Base-by-base conservation (phyloP, 2,113 vertebrate genomes). In the Cairina moschata region DNA sequence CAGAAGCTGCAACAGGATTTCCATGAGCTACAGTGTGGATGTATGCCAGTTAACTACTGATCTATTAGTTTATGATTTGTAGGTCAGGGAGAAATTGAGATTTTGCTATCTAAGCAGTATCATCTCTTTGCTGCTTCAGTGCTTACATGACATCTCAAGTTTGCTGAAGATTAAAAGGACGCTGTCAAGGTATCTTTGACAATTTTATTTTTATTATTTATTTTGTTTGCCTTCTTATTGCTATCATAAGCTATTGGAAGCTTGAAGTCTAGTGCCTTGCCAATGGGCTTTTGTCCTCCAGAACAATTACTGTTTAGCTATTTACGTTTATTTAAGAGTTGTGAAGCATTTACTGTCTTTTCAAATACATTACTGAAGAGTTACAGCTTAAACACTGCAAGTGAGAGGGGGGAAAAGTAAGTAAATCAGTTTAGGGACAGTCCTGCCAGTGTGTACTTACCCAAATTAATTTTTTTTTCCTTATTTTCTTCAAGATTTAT, bases 141-240 rank as follows among this genome's bases (percentile, higher is more conserved):
- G 86, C 94, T 93, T 90, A 62, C 17, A 6, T 95, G 91, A 88
- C 59, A 78, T 85, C 75, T 96, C 60, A 75, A 54, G 86, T 68
- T 96, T 93, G 68, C 84, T 94, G 83, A 91, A 93, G 90, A 92
- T 93, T 92, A 69, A 88, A 94, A 94, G 88, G 91, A 90, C 72
- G 13, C 38, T 66, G 52, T 85, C 84, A 93, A 95, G 77, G 62
- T 94, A 90, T 92, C 81, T 85, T 94, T 85, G 40, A 67, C 63
- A 28, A 31, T 71, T 95, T 71, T 18, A 38, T 55, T 88, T 84
- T 91, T 87, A 26, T 85, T 82, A 80, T 87, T 93, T 78, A 77
- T 86, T 96, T 94, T 91, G 84, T 90, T 96, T 95, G 31, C 62
- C 23, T 59, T 63, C 10, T 91, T 95, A 69, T 16, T 78, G 46